Conservation (phyloP, 1,140 invertebrate species). For the Dufourea novaeangliae region DNA sequence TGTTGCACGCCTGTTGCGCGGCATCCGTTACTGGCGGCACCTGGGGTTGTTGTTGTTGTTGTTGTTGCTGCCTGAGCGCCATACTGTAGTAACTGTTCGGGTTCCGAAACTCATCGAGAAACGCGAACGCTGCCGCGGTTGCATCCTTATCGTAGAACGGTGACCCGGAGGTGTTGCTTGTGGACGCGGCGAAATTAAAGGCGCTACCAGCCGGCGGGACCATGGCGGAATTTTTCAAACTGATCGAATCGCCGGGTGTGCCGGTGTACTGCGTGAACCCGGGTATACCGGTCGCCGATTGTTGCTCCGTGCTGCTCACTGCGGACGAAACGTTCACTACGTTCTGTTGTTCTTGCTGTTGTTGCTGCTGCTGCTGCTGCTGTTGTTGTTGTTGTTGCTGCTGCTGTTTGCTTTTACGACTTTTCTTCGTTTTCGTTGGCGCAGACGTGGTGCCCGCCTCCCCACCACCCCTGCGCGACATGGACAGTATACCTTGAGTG, state of each 20-base stretch:
- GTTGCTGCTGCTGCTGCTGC: constrained; percentile 66
- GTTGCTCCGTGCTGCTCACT: constrained; percentile 54
- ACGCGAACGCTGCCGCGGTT: constrained; percentile 75
- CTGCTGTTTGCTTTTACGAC: constrained; percentile 72
- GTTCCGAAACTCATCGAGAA: constrained; percentile 78
- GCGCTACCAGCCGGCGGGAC: constrained; percentile 73
- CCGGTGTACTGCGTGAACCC: constrained; percentile 71
- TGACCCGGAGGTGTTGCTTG: constrained; percentile 68
- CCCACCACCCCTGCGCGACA: constrained; percentile 64
- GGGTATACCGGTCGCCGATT: constrained; percentile 59
- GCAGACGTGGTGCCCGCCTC: constrained; percentile 29
- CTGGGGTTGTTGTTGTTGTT: constrained; percentile 71
- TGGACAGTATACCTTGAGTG: constrained; percentile 64
- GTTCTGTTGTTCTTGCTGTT: constrained; percentile 63
- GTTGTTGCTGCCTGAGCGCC: constrained; percentile 72
- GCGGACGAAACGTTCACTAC: constrained; percentile 52
- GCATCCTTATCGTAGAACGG: constrained; percentile 79
- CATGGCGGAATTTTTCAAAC: constrained; percentile 72
- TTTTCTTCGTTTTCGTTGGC: constrained; percentile 71
- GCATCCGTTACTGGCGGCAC: constrained; percentile 63
- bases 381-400: constrained; percentile 67
- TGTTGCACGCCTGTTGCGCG: constrained; percentile 74
- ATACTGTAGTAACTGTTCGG: constrained; percentile 78
- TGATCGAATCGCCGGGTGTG: constrained; percentile 64
- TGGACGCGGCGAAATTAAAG: constrained; percentile 76